Evolutionary conservation across 2,888 invertebrate species (phyloP).

Genomic region (Anthoptus insignis): DNA sequence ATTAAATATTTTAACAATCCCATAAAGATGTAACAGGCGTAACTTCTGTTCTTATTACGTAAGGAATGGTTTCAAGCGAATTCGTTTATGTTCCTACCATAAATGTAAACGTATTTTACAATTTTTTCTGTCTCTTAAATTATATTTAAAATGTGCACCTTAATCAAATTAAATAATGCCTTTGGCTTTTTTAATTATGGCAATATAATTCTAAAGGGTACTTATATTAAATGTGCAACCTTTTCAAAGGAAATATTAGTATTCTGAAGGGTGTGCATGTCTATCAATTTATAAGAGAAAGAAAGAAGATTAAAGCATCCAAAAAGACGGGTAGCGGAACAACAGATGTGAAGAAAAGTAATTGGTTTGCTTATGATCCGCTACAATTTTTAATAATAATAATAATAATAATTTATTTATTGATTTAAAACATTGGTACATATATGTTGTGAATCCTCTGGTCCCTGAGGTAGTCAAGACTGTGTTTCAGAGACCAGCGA

Average conservation of each 20-base stretch:
- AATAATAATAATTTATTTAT: too few species aligned
- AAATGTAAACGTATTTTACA: too few species aligned
- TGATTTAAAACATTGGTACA: too few species aligned
- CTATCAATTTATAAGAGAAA: neutral
- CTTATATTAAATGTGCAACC: neutral
- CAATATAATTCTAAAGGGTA: neutral
- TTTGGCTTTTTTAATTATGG: too few species aligned
- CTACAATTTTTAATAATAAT: too few species aligned
- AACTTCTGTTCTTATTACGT: constrained; percentile 47
- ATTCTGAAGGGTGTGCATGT: neutral
- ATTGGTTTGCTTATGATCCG: constrained; percentile 50
- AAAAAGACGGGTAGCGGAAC: neutral
- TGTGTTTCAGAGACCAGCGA: too few species aligned
- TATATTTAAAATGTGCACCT: too few species aligned
- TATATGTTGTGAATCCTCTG: too few species aligned
- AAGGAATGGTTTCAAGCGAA: constrained; percentile 53
- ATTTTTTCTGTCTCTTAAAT: neutral
- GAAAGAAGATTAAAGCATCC: neutral
- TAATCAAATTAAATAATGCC: too few species aligned
- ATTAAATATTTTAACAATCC: constrained; percentile 45
- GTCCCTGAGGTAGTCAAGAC: too few species aligned
- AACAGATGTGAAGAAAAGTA: constrained; percentile 27
- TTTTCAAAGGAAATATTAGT: neutral
- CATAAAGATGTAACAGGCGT: constrained; percentile 48
- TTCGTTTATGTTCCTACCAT: constrained; percentile 41